A percentile compares a stretch with the other conserved stretches of the same genome.
Conservation (phyloP, 2,888 invertebrate species). For the Himalopsyche tibetana region DNA sequence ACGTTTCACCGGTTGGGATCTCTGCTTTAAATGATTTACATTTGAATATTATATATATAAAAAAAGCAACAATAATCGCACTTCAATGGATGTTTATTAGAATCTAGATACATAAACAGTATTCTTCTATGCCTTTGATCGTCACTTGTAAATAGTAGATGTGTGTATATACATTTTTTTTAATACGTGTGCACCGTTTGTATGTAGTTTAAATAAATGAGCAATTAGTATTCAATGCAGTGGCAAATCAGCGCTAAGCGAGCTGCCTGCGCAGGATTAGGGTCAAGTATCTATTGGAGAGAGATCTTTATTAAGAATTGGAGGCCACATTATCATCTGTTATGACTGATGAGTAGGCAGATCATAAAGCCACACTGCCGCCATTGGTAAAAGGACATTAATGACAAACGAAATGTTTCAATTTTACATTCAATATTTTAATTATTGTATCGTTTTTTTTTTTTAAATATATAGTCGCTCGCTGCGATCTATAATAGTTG, state of each 20-base stretch:
- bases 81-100: not conserved
- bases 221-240: constrained; percentile 29
- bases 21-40: too few relatives aligned
- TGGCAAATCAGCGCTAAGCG: constrained; percentile 7
- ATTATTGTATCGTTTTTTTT: too few relatives aligned
- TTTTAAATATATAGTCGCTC: too few relatives aligned
- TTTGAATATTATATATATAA: too few relatives aligned
- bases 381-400: too few relatives aligned
- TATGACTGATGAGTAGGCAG: not conserved
- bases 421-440: too few relatives aligned
- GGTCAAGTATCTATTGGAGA: not conserved
- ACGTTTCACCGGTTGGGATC: too few relatives aligned
- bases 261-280: not conserved
- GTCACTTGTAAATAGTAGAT: not conserved
- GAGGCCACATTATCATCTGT: constrained; percentile 11
- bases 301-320: not conserved
- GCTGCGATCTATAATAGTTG: too few relatives aligned
- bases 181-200: not conserved
- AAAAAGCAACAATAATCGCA: not conserved
- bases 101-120: constrained; percentile 7
- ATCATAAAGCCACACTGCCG: too few relatives aligned
- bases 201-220: constrained; percentile 20
- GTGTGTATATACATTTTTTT: not conserved
- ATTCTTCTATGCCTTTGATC: not conserved
- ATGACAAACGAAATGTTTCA: too few relatives aligned